Base-by-base conservation (phyloP, 1,140 invertebrate genomes). In the Bicyclus anynana region DNA sequence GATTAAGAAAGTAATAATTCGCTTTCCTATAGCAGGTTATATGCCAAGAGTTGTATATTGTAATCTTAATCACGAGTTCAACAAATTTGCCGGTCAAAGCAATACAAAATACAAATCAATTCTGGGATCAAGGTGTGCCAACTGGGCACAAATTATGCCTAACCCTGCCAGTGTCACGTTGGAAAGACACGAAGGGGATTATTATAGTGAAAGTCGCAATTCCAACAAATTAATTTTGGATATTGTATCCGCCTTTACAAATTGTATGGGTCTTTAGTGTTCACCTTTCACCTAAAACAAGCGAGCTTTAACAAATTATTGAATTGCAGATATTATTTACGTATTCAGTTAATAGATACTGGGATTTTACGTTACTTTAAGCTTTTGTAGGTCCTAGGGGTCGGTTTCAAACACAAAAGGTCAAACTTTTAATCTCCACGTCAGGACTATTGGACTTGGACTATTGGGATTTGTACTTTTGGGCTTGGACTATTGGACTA, bases 191-290 rank as follows among this genome's bases (percentile, higher is more conserved):
- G 2, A 44, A 20, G 17, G 40, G 16, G 6, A 44, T 44, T 44
- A 20, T 42, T 42, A n/a, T 44, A 20, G 18, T n/a, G 40, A 44
- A 44, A 44, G 40, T 44, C 17, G 18, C 20, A 44, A 44, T 44
- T 18, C 40, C 7, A 17, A 16, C 37, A 38, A 38, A 38, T 38
- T 38, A 38, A 38, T 38, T 38, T 38, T 38, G 13, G 12, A 16
- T 38, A 38, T 38, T 33, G n/a, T 10, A 33, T 40, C 3, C 13
- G 13, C 5, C 13, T 16, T 4, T 44, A 20, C 17, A 20, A 44
- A 18, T n/a, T 44, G 40, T 20, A 20, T n/a, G 40, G 40, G 10
- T 20, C 17, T 44, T 44, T 44, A 20, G 16, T 20, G 40, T 18
- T 44, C 12, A 44, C 16, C 40, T 44, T 44, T 44, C 6, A 44